Conservation (phyloP, 2,888 invertebrate species). For the Blastobasis lacticolella region DNA sequence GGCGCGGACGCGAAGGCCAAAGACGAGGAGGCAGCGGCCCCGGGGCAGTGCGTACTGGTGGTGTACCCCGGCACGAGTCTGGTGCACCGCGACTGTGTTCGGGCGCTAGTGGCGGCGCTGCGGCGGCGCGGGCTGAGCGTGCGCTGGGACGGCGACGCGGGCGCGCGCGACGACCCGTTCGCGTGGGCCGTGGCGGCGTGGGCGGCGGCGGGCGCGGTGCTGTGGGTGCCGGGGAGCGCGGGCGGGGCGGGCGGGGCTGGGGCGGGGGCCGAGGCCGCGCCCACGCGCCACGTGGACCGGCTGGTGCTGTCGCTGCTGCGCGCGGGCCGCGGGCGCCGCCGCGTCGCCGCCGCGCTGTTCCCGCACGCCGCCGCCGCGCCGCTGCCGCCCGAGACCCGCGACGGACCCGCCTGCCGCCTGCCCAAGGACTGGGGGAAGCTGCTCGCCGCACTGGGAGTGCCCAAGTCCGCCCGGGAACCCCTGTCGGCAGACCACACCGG, state of each 20-base stretch:
- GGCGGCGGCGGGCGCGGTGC: constrained; percentile 40
- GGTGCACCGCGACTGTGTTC: constrained; percentile 55
- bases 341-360: constrained; percentile 41
- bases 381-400: constrained; percentile 46
- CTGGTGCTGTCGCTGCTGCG: constrained; percentile 43
- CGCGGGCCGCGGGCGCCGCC: constrained; percentile 25
- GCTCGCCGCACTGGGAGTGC: too few species aligned
- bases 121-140: constrained; percentile 53
- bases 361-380: constrained; percentile 55
- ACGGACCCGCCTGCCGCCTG: constrained; percentile 41
- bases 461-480: too few species aligned
- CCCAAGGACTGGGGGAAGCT: constrained; percentile 60
- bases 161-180: constrained; percentile 51
- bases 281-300: constrained; percentile 44
- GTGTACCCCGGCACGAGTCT: constrained; percentile 52
- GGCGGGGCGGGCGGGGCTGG: constrained; percentile 53
- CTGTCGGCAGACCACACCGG: constrained; percentile 34
- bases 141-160: constrained; percentile 50
- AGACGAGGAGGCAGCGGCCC: too few species aligned
- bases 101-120: constrained; percentile 48
- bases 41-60: constrained; percentile 22
- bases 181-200: constrained; percentile 57
- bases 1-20: too few species aligned
- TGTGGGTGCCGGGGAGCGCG: constrained; percentile 54
- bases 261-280: constrained; percentile 38